Evolutionary conservation across 2,888 invertebrate genomes (phyloP).

Genomic region (Apamea crenata): DNA sequence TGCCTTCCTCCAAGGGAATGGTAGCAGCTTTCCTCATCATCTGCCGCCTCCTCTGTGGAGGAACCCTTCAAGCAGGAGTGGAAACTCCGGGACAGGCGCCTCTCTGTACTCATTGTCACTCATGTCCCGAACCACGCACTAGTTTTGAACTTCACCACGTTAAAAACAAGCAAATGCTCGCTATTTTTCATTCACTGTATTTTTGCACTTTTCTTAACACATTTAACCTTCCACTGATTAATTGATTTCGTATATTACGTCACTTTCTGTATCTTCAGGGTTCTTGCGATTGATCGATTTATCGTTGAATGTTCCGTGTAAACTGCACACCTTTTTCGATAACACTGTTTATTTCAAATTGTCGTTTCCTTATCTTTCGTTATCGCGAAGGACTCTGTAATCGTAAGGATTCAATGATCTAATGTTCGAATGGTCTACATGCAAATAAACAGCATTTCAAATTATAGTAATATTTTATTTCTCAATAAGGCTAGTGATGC

Average conservation of each 20-base stretch:
- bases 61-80: slow-evolving; percentile 92
- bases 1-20: slow-evolving; percentile 87
- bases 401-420: slow-evolving; percentile 73
- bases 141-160: slow-evolving; percentile 69
- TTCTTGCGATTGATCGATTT: slow-evolving; percentile 55
- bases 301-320: slow-evolving; percentile 64
- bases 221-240: slow-evolving; percentile 45
- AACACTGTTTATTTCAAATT: slow-evolving; percentile 76
- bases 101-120: slow-evolving; percentile 89
- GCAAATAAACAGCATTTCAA: slow-evolving; percentile 71
- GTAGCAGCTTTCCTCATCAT: slow-evolving; percentile 88
- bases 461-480: neutral
- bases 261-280: slow-evolving; percentile 49
- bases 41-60: slow-evolving; percentile 88
- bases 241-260: slow-evolving; percentile 55
- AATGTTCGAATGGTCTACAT: slow-evolving; percentile 76
- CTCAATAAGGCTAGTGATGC: neutral
- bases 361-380: slow-evolving; percentile 74
- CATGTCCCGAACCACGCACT: slow-evolving; percentile 81
- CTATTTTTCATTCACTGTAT: slow-evolving; percentile 62
- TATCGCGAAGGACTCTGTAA: slow-evolving; percentile 81
- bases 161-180: slow-evolving; percentile 55
- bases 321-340: slow-evolving; percentile 73
- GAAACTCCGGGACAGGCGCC: slow-evolving; percentile 92
- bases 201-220: slow-evolving; percentile 57